A percentile compares a stretch with the other conserved stretches of the same genome.
phyloP scores from a whole-genome alignment of 2,797 vertebrate genomes.

The Lophius americanus region DNA sequence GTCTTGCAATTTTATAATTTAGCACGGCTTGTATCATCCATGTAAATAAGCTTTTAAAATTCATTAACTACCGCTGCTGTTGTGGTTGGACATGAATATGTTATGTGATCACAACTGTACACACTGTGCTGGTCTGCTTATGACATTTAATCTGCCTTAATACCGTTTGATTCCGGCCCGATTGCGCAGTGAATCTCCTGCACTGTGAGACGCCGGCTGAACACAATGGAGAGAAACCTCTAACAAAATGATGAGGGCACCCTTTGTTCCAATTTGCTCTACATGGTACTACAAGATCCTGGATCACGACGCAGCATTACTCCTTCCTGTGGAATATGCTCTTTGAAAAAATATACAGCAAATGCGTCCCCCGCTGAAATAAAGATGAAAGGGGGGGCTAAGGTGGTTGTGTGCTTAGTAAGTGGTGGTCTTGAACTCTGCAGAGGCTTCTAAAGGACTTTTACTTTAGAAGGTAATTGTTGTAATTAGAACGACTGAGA shows the following conservation, averaged over 20 bases:
- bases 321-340: slow-evolving; percentile 30
- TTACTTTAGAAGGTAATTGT: slow-evolving; percentile 60
- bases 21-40: slow-evolving; percentile 34
- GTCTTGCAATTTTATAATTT: slow-evolving; percentile 50
- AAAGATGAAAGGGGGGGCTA: slow-evolving; percentile 13
- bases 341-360: slow-evolving; percentile 16
- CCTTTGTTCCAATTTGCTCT: slow-evolving; percentile 26
- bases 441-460: slow-evolving; percentile 45
- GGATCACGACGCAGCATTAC: not conserved
- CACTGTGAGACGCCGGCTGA: slow-evolving; percentile 21
- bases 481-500: slow-evolving; percentile 56
- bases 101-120: slow-evolving; percentile 13
- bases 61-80: slow-evolving; percentile 28
- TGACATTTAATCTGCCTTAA: slow-evolving; percentile 33
- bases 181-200: slow-evolving; percentile 18
- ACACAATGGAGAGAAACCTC: slow-evolving; percentile 35
- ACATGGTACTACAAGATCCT: slow-evolving; percentile 26
- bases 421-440: slow-evolving; percentile 39
- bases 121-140: not conserved
- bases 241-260: slow-evolving; percentile 22
- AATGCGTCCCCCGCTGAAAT: slow-evolving; percentile 14
- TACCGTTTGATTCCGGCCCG: slow-evolving; percentile 35
- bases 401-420: slow-evolving; percentile 41
- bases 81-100: slow-evolving; percentile 33
- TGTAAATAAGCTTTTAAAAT: slow-evolving; percentile 49